Evolutionary conservation across 2,797 vertebrate genomes (phyloP).

Genomic region (Fundulus diaphanus): DNA sequence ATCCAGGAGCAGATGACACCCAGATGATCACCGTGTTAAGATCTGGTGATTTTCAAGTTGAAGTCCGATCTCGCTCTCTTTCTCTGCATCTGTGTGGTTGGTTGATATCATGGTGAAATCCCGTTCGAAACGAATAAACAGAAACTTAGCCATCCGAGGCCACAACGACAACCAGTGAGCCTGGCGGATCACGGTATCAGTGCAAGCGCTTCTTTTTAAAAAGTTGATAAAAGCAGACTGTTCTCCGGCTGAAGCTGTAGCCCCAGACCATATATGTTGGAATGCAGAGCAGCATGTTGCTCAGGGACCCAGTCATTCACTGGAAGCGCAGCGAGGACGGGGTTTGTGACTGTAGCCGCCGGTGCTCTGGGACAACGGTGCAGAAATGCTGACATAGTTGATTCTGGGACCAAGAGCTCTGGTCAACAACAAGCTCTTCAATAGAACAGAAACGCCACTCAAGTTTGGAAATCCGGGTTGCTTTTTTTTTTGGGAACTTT

Average conservation of each 20-base stretch:
- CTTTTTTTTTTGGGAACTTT: conserved; percentile 6
- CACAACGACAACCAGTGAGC: background rate
- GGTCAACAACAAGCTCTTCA: conserved; percentile 8
- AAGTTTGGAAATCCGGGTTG: conserved; percentile 18
- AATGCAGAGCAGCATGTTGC: background rate
- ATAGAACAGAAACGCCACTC: conserved; percentile 21
- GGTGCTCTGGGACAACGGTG: background rate
- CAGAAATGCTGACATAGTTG: conserved; percentile 5
- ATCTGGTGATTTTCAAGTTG: background rate
- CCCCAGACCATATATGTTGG: background rate
- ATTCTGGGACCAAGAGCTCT: conserved; percentile 23
- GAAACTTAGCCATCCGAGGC: background rate
- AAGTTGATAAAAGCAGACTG: background rate
- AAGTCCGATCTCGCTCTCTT: background rate
- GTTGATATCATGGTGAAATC: background rate
- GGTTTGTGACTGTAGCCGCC: background rate
- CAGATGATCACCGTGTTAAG: background rate
- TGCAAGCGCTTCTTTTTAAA: background rate
- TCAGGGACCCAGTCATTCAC: background rate
- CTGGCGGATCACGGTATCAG: background rate
- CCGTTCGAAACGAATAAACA: background rate
- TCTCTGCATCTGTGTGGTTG: conserved; percentile 1
- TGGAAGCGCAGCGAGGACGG: background rate
- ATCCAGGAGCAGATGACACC: background rate
- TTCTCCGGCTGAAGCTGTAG: background rate